These are phyloP conservation scores for Cyaniris semiargus DNA, from an alignment of 2,888 invertebrate species.

Conservation along the genomic window DNA sequence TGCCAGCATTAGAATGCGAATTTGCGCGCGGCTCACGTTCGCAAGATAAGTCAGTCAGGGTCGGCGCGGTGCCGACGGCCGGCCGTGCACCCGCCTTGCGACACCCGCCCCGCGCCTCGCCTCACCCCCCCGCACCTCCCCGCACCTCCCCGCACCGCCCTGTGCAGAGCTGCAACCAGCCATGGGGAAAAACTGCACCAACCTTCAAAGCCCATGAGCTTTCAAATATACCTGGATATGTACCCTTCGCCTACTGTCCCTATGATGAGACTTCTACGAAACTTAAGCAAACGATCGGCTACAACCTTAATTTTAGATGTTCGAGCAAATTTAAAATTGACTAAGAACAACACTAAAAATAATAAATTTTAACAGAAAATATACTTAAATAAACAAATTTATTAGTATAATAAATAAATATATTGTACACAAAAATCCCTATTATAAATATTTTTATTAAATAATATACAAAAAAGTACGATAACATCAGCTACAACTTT, in stretches of 20 bases:
- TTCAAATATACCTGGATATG: neutral
- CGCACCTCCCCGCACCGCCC: conserved; percentile 38
- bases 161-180: conserved; percentile 45
- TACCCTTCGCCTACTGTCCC: no score
- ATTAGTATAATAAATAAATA: neutral
- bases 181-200: conserved; percentile 46
- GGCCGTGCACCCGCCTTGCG: conserved; percentile 76
- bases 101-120: conserved; percentile 55
- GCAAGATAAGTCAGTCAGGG: conserved; percentile 80
- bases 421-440: neutral
- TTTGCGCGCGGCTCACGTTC: conserved; percentile 77
- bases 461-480: neutral
- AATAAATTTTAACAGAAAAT: neutral
- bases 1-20: conserved; percentile 74
- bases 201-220: conserved; percentile 32
- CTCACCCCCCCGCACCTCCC: conserved; percentile 41
- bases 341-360: no score
- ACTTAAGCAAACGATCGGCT: no score
- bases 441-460: neutral
- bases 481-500: neutral
- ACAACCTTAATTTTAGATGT: no score
- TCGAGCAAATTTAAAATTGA: no score
- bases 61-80: conserved; percentile 78
- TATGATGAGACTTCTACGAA: no score
- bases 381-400: neutral